Evolutionary conservation across 2,797 vertebrate genomes (phyloP).

Genomic region (Rhynchonycteris naso): DNA sequence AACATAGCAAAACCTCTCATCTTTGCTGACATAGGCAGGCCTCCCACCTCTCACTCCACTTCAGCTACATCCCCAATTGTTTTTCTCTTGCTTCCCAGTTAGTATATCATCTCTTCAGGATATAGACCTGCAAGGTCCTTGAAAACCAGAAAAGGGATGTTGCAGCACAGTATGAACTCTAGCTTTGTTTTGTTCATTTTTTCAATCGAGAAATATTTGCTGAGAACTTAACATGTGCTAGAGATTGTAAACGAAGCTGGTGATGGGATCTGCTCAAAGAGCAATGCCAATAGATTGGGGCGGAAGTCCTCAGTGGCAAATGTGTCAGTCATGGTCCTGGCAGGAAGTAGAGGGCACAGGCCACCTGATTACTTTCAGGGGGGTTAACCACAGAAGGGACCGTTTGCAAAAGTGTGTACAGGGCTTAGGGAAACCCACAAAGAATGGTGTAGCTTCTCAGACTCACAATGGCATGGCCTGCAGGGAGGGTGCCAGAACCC

Average conservation of each 20-base stretch:
- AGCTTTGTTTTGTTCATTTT: background rate
- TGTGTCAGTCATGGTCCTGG: background rate
- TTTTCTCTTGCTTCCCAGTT: background rate
- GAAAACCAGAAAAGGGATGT: background rate
- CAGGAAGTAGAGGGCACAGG: accelerated
- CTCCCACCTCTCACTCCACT: background rate
- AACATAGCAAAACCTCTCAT: accelerated
- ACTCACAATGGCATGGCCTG: too few relatives aligned
- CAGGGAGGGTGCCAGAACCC: accelerated
- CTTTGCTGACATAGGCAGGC: accelerated
- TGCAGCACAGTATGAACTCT: background rate
- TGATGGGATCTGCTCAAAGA: background rate
- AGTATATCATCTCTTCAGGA: background rate
- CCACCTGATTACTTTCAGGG: background rate
- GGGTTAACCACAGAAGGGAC: background rate
- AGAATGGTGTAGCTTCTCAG: accelerated
- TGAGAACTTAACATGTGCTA: background rate
- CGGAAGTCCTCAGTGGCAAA: accelerated
- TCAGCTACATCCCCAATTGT: accelerated
- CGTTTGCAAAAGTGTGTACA: accelerated
- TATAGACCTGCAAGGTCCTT: background rate
- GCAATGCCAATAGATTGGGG: accelerated
- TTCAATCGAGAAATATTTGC: background rate
- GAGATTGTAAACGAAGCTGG: background rate
- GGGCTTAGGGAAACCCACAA: background rate